phyloP scores from a whole-genome alignment of 2,113 vertebrate species.

The Perccottus glenii region DNA sequence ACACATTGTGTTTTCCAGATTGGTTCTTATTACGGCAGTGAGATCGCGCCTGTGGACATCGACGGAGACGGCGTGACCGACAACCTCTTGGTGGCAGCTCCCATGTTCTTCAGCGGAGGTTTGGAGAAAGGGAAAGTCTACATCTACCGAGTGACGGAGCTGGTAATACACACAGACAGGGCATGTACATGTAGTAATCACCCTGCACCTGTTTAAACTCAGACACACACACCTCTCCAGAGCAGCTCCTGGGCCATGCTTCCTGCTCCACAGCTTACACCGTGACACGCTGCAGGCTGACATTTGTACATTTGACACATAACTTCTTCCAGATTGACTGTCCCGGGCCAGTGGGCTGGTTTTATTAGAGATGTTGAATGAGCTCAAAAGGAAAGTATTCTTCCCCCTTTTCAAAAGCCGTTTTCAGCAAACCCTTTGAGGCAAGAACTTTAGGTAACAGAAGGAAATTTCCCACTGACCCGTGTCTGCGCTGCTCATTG shows the following conservation, averaged over 20 bases:
- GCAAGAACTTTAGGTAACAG: slow-evolving; percentile 59
- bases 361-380: slow-evolving; percentile 55
- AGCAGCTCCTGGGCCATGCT: slow-evolving; percentile 27
- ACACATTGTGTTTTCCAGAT: slow-evolving; percentile 79
- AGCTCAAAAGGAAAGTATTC: slow-evolving; percentile 79
- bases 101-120: slow-evolving; percentile 95
- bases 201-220: slow-evolving; percentile 59
- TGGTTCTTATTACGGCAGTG: slow-evolving; percentile 95
- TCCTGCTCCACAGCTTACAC: slow-evolving; percentile 40
- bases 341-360: slow-evolving; percentile 36
- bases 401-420: slow-evolving; percentile 45
- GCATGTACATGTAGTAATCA: slow-evolving; percentile 14
- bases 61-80: slow-evolving; percentile 87
- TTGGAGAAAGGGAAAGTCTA: slow-evolving; percentile 91
- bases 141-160: slow-evolving; percentile 84
- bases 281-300: slow-evolving; percentile 37
- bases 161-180: slow-evolving; percentile 60
- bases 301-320: slow-evolving; percentile 59
- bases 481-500: slow-evolving; percentile 54
- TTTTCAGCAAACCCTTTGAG: slow-evolving; percentile 61
- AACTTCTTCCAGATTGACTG: slow-evolving; percentile 40
- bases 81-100: slow-evolving; percentile 89
- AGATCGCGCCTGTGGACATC: slow-evolving; percentile 88
- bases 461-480: slow-evolving; percentile 49
- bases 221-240: slow-evolving; percentile 21